Base-by-base conservation (phyloP, 2,113 vertebrate genomes). In the Lipotes vexillifer region DNA sequence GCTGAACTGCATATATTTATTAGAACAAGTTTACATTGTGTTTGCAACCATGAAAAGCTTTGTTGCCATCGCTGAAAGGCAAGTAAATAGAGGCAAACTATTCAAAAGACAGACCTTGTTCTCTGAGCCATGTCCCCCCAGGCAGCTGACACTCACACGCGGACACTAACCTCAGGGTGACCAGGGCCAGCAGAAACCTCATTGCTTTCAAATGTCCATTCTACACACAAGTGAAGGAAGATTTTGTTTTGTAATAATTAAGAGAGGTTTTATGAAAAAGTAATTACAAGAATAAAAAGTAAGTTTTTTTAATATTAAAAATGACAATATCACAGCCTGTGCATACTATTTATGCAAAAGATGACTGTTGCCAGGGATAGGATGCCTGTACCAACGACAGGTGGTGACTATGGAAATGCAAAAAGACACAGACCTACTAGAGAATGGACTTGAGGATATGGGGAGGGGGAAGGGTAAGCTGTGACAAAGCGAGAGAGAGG, bases 21-120 rank as follows among this genome's bases (percentile, higher is more conserved):
- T 23, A 57, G 80, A 93, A 94, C 82, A 95, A 95, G 29, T 93
- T 84, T 84, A 68, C 57, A 88, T 25, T 97, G 82, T 94, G 72
- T 59, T 83, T 38, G 29, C n/a, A 44, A 61, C 63, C 81, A 83
- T 66, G 69, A 77, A 52, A 83, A n/a, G 93, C 78, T 87, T 52
- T 93, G 82, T 74, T 52, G 49, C 63, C 63, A 57, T 49, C 71
- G 20, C 38, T 74, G 52, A 66, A 78, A 84, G 41, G 41, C 77
- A 84, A 94, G 65, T 46, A 66, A 49, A 87, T 13, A 75, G 90
- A 88, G 44, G 49, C 44, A 61, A 55, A 33, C n/a, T 52, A 17
- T 49, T 81, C 59, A 27, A 68, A 90, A 84, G 87, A 65, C 49
- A 69, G 86, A 36, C 33, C 87, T 66, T 88, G 95, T 95, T 66